Conservation (phyloP, 2,888 invertebrate genomes). For the Spilarctia lutea region DNA sequence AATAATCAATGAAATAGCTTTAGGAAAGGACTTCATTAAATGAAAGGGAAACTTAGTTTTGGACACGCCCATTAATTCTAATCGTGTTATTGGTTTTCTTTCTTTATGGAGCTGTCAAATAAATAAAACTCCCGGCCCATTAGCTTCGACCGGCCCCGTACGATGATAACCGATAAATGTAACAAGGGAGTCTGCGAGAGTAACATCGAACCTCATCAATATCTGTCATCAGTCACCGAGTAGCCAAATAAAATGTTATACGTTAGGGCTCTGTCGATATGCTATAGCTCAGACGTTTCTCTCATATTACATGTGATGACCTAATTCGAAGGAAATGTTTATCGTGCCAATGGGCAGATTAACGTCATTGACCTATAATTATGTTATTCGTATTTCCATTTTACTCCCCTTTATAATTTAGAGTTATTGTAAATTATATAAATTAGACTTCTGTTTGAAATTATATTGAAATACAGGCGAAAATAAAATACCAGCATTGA, state of each 20-base stretch:
- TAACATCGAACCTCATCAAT: constrained; percentile 77
- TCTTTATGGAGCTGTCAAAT: constrained; percentile 77
- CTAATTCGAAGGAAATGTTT: constrained; percentile 67
- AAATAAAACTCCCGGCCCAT: constrained; percentile 77
- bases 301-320: constrained; percentile 75
- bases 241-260: constrained; percentile 80
- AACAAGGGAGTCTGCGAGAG: constrained; percentile 65
- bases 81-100: constrained; percentile 70
- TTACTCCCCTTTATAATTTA: background rate
- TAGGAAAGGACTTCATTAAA: constrained; percentile 48
- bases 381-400: constrained; percentile 28
- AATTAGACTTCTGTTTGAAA: background rate
- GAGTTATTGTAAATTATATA: background rate
- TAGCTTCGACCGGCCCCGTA: constrained; percentile 60
- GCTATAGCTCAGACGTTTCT: constrained; percentile 67
- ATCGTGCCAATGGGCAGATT: constrained; percentile 52
- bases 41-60: constrained; percentile 60
- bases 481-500: background rate
- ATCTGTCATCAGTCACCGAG: constrained; percentile 80
- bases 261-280: constrained; percentile 67
- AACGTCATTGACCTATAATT: constrained; percentile 40
- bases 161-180: constrained; percentile 69
- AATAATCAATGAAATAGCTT: constrained; percentile 30
- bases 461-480: background rate
- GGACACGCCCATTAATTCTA: constrained; percentile 69